Base-by-base conservation (phyloP, 2,797 vertebrate species). In the Gephyroberyx darwinii region DNA sequence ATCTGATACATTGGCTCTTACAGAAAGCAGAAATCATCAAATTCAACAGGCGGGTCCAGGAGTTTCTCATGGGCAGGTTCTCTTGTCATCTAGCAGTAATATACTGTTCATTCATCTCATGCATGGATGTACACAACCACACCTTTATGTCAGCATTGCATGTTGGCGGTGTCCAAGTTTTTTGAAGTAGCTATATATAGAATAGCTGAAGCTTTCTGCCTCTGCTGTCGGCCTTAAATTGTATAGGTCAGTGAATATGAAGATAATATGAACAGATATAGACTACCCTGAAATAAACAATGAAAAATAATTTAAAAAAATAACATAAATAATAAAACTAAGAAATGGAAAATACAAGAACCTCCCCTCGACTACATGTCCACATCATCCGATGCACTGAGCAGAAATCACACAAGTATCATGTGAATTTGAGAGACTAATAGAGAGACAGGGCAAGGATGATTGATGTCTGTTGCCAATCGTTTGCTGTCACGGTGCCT, bases 401-500 rank as follows among this genome's bases (percentile, higher is more conserved):
- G 26, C 26, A 26, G 26, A 26, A 26, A 26, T 26, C 26, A 26
- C 50, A 35, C 8, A 20, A 52, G 61, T 81, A 87, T 89, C 85
- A 80, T 73, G 77, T 84, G 90, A 89, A 88, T 89, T 78, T 84
- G 69, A 87, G 90, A 89, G 84, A 73, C 82, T 76, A 0, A 62
- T n/a, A 83, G 83, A 65, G 69, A 69, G 73, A 72, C 26, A 26
- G 26, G 26, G 4, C 26, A 26, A 26, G 26, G 75, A 86, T 79
- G 79, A 88, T 85, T 86, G 74, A 67, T 80, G 81, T 77, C 74
- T 83, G 67, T 75, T 22, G 20, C 64, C 45, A 55, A 71, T 56
- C 65, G 64, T 78, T 85, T 66, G 64, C 69, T 86, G 85, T 86
- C 67, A 86, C 75, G 75, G 20, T 8, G 68, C 52, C 30, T 16